phyloP scores from a whole-genome alignment of 2,888 invertebrate species.

The Lordiphosa andalusiaca region DNA sequence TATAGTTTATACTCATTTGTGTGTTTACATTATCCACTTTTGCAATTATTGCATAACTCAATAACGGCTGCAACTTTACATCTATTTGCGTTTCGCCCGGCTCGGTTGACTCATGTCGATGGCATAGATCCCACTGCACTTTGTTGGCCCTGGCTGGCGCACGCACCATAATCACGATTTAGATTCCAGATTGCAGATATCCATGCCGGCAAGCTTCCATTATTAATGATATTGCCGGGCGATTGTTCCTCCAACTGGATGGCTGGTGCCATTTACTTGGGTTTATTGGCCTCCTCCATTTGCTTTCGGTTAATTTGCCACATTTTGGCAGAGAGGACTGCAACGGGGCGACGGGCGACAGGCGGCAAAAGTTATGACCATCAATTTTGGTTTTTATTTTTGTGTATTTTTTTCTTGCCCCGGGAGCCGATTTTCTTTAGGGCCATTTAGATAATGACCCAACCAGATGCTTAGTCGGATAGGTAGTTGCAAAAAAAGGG shows the following conservation, averaged over 20 bases:
- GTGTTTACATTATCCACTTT: conserved; percentile 12
- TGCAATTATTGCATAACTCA: conserved; percentile 31
- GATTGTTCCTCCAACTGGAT: background rate
- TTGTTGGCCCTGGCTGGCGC: conserved; percentile 1
- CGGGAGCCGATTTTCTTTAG: no score
- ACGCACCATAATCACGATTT: conserved; percentile 3
- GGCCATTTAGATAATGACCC: no score
- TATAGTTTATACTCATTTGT: conserved; percentile 37
- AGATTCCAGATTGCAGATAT: background rate
- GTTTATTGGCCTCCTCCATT: conserved; percentile 3
- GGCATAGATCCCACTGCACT: background rate
- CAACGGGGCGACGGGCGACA: no score
- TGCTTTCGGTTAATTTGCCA: no score
- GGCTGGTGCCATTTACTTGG: conserved; percentile 2
- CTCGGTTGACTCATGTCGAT: background rate
- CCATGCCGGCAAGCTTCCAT: background rate
- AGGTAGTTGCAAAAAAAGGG: no score
- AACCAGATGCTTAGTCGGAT: no score
- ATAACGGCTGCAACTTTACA: conserved; percentile 2
- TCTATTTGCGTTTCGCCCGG: background rate
- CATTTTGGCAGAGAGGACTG: no score
- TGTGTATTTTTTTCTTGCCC: no score
- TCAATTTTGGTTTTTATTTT: no score
- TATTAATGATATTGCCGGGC: conserved; percentile 5
- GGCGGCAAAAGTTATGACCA: no score